Evolutionary conservation across 2,888 invertebrate species (phyloP).

Genomic region (Panopea generosa): DNA sequence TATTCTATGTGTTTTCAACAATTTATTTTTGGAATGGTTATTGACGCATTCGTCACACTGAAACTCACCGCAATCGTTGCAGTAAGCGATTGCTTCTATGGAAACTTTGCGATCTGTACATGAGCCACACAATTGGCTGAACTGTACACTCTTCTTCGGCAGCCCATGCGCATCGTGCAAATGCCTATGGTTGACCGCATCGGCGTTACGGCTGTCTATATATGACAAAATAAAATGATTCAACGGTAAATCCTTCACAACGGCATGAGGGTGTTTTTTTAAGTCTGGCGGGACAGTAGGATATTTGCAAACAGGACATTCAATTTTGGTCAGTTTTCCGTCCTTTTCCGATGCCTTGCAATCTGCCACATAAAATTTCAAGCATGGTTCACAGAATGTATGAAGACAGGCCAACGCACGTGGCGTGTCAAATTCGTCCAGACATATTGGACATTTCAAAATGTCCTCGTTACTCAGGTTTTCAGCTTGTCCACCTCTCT

Average conservation of each 20-base stretch:
- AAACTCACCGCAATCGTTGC: constrained; percentile 53
- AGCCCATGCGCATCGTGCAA: not conserved
- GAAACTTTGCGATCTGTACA: constrained; percentile 28
- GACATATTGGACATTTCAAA: constrained; percentile 49
- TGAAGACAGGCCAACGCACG: constrained; percentile 51
- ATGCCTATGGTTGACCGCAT: not conserved
- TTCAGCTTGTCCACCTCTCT: not conserved
- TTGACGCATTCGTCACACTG: constrained; percentile 37
- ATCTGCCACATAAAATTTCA: constrained; percentile 39
- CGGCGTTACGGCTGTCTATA: not conserved
- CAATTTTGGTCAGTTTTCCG: constrained; percentile 32
- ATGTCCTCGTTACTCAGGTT: constrained; percentile 11
- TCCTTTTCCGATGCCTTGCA: constrained; percentile 39
- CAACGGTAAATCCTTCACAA: constrained; percentile 48
- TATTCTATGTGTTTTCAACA: constrained; percentile 25
- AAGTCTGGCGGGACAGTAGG: constrained; percentile 24
- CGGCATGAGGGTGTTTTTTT: constrained; percentile 36
- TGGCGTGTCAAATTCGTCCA: constrained; percentile 38
- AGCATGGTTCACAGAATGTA: constrained; percentile 54
- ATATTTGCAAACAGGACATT: constrained; percentile 49
- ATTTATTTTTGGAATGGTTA: constrained; percentile 36
- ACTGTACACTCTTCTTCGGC: constrained; percentile 31
- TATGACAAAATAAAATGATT: constrained; percentile 44
- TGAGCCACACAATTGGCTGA: constrained; percentile 37
- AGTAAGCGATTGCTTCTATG: constrained; percentile 33